These are phyloP conservation scores for Centropus bengalensis DNA, from an alignment of 2,113 vertebrate genomes.

Conservation along the genomic window DNA sequence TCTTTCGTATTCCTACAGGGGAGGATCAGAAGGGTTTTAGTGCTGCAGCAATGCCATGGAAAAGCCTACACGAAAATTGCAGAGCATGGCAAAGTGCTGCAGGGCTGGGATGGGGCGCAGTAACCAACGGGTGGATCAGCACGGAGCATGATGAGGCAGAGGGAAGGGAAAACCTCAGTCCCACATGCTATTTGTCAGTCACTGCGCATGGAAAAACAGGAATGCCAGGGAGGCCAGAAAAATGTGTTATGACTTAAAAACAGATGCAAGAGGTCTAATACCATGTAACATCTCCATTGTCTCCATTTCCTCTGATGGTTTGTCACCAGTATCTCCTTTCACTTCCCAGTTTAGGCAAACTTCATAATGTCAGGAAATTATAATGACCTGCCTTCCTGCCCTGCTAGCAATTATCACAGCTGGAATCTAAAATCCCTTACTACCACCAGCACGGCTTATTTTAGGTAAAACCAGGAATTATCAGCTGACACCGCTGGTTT, in stretches of 20 bases:
- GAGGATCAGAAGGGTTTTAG: neutral
- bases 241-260: conserved; percentile 6
- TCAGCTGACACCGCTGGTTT: fast-evolving
- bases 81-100: neutral
- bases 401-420: neutral
- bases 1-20: neutral
- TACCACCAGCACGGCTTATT: neutral
- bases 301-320: neutral
- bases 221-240: neutral
- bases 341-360: conserved; percentile 22
- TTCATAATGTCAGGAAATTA: conserved; percentile 34
- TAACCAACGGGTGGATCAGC: neutral
- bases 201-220: neutral
- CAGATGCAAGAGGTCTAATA: neutral
- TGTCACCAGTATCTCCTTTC: neutral
- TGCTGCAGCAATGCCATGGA: fast-evolving
- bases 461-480: neutral
- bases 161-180: neutral
- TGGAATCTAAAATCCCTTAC: neutral
- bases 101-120: neutral
- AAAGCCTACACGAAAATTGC: neutral
- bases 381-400: conserved; percentile 56
- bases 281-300: neutral
- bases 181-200: neutral
- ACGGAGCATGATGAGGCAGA: fast-evolving